phyloP scores from a whole-genome alignment of 2,113 vertebrate species.

The Neoarius graeffei region DNA sequence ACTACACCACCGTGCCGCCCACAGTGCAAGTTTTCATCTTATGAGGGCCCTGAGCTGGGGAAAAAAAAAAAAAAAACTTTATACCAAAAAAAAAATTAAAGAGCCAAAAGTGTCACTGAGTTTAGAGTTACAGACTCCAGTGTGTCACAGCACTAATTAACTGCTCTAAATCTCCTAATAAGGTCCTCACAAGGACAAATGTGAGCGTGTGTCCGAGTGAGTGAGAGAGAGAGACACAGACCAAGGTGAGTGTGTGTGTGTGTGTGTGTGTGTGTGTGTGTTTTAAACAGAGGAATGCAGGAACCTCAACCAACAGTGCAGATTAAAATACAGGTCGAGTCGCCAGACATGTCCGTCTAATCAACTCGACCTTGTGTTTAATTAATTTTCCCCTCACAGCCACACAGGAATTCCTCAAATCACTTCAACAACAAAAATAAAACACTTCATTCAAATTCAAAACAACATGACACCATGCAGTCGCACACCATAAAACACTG shows the following conservation, averaged over 20 bases:
- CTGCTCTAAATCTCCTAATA: neutral
- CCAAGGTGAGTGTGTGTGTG: neutral
- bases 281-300: neutral
- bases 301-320: neutral
- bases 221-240: neutral
- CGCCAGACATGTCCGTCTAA: neutral
- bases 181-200: neutral
- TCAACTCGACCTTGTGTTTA: neutral
- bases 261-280: neutral
- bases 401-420: neutral
- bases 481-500: neutral
- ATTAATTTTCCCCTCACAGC: too few relatives aligned
- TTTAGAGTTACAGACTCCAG: neutral
- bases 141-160: neutral
- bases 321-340: neutral
- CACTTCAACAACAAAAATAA: neutral
- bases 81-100: neutral
- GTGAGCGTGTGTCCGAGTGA: neutral
- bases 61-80: too few relatives aligned
- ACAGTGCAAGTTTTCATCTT: neutral
- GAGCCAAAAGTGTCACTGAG: neutral
- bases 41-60: neutral
- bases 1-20: too few relatives aligned
- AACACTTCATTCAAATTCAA: neutral
- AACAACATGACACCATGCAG: neutral